Evolutionary conservation across 1,140 invertebrate genomes (phyloP).

Genomic region (Phymorhynchus buccinoides): DNA sequence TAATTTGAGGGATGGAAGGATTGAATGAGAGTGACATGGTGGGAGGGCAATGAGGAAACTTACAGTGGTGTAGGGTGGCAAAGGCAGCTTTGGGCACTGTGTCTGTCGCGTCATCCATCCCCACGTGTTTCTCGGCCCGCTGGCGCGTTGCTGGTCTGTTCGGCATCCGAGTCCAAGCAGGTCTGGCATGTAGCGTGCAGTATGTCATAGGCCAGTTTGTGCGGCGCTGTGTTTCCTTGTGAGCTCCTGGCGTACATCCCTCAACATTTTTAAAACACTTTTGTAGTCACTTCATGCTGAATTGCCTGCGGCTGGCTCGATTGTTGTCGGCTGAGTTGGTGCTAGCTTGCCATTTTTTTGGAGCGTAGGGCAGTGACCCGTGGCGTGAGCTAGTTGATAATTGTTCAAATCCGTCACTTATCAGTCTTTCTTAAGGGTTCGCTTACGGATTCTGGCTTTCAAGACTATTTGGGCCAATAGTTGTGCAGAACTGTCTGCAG

Average conservation of each 20-base stretch:
- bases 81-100: conserved; percentile 14
- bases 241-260: conserved; percentile 64
- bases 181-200: conserved; percentile 81
- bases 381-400: conserved; percentile 76
- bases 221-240: conserved; percentile 72
- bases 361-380: too few species aligned
- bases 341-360: too few species aligned
- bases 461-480: conserved; percentile 33
- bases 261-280: conserved; percentile 64
- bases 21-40: too few species aligned
- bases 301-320: conserved; percentile 67
- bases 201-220: conserved; percentile 82
- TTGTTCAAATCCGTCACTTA: conserved; percentile 73
- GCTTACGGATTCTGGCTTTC: conserved; percentile 30
- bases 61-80: conserved; percentile 56
- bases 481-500: conserved; percentile 64
- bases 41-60: conserved; percentile 48
- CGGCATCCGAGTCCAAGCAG: conserved; percentile 92
- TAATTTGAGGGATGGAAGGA: too few species aligned
- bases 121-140: conserved; percentile 93
- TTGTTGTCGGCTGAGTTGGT: conserved; percentile 75
- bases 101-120: conserved; percentile 83
- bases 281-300: conserved; percentile 45
- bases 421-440: conserved; percentile 70
- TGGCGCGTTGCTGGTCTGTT: conserved; percentile 92